Percentiles rank a stretch among this genome's conserved stretches.
These are phyloP conservation scores for Drosophila hamatofila DNA, from an alignment of 2,888 invertebrate species.

Conservation along the genomic window DNA sequence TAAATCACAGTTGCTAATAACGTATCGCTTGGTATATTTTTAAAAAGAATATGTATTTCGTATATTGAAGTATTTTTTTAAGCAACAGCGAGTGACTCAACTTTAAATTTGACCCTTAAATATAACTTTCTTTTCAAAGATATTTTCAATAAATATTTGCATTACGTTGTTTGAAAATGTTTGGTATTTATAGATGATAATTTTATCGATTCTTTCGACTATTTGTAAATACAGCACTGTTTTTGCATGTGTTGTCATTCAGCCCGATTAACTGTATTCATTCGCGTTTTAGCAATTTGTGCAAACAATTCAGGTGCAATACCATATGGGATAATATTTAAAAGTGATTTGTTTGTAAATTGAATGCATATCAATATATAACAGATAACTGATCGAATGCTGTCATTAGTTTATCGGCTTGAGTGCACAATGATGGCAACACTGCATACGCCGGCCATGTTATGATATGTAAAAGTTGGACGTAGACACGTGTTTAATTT, in stretches of 20 bases:
- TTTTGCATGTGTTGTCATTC: slow-evolving; percentile 58
- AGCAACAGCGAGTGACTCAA: too few relatives aligned
- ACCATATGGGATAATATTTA: slow-evolving; percentile 9
- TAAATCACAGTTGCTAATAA: slow-evolving; percentile 2
- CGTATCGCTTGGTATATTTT: background rate
- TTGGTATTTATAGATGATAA: background rate
- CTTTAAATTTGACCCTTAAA: background rate
- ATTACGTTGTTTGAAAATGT: background rate
- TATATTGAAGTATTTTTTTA: background rate
- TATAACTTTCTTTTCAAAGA: background rate
- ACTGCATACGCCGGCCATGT: slow-evolving; percentile 79
- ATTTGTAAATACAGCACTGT: slow-evolving; percentile 25
- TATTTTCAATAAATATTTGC: background rate
- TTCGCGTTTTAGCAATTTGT: slow-evolving; percentile 52
- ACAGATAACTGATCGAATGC: background rate
- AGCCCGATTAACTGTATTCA: slow-evolving; percentile 32
- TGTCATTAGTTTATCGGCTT: slow-evolving; percentile 30
- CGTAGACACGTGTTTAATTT: slow-evolving; percentile 84
- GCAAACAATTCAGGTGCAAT: slow-evolving; percentile 38
- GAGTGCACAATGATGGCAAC: slow-evolving; percentile 64
- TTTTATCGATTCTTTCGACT: slow-evolving; percentile 19
- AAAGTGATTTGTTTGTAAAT: background rate
- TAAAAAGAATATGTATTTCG: background rate
- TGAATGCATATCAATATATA: slow-evolving; percentile 8
- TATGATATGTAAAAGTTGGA: slow-evolving; percentile 79